A percentile compares a stretch with the other conserved stretches of the same genome.
These are phyloP conservation scores for Andricus grossulariae DNA, from an alignment of 1,140 invertebrate genomes.

Conservation along the genomic window DNA sequence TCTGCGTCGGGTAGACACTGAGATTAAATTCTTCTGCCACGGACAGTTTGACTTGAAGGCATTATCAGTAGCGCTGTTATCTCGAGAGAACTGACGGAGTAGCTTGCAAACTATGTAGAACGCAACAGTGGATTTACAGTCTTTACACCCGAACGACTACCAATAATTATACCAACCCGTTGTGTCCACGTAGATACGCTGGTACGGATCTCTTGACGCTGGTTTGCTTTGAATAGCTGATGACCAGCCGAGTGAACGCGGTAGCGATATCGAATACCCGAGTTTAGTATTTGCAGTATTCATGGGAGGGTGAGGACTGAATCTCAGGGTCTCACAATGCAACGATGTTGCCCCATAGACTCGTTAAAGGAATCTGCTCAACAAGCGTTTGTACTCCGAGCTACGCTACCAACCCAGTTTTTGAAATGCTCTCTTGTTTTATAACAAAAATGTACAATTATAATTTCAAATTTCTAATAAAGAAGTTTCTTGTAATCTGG, in stretches of 20 bases:
- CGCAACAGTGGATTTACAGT: neutral
- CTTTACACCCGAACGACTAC: constrained; percentile 13
- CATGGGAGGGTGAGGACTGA: neutral
- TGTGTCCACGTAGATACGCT: neutral
- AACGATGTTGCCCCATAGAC: neutral
- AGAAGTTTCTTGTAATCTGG: no score
- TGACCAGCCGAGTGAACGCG: constrained; percentile 13
- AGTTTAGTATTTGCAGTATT: neutral
- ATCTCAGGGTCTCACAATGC: neutral
- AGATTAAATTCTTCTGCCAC: no score
- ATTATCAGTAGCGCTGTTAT: neutral
- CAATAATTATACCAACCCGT: neutral
- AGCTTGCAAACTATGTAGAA: neutral
- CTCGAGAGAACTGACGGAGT: neutral
- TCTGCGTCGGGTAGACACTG: no score
- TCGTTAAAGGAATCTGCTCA: neutral
- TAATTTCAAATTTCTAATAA: no score
- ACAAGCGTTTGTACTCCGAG: neutral
- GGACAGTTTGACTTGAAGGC: neutral
- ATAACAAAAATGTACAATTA: no score
- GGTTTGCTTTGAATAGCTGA: constrained; percentile 19
- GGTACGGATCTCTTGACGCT: neutral
- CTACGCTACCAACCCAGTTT: no score
- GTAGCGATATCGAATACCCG: neutral
- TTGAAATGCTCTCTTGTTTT: no score